These are phyloP conservation scores for Salvelinus sp. DNA, from an alignment of 2,113 vertebrate genomes.

Conservation along the genomic window DNA sequence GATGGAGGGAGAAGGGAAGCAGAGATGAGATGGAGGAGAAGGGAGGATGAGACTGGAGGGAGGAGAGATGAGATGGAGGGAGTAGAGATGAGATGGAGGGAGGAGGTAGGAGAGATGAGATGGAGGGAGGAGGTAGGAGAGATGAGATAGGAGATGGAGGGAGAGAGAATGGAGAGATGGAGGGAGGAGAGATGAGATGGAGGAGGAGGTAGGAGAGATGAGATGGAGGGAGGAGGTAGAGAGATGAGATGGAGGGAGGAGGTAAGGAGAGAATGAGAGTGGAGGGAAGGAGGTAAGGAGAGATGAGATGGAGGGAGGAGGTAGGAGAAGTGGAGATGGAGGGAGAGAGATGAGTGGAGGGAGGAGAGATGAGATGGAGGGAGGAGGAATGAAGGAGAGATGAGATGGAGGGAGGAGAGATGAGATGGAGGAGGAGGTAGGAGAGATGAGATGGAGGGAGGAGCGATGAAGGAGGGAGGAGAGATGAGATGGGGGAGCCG, in stretches of 20 bases:
- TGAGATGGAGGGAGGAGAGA: too few relatives aligned
- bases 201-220: too few relatives aligned
- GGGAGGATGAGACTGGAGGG: background rate
- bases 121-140: background rate
- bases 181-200: background rate
- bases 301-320: background rate
- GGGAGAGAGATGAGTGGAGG: background rate
- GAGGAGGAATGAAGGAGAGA: too few relatives aligned
- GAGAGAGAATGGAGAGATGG: too few relatives aligned
- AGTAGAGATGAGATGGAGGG: too few relatives aligned
- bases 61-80: too few relatives aligned
- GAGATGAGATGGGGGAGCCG: too few relatives aligned
- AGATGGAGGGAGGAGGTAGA: background rate
- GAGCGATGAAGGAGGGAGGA: too few relatives aligned
- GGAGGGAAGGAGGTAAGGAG: too few relatives aligned
- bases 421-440: too few relatives aligned
- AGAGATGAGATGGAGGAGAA: background rate
- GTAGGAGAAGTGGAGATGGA: too few relatives aligned
- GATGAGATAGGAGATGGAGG: background rate
- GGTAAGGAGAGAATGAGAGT: constrained; percentile 11
- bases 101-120: background rate
- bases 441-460: too few relatives aligned
- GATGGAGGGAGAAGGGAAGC: background rate
- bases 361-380: background rate
- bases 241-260: background rate